Conservation (phyloP, 2,888 invertebrate genomes). For the Merodon equestris region DNA sequence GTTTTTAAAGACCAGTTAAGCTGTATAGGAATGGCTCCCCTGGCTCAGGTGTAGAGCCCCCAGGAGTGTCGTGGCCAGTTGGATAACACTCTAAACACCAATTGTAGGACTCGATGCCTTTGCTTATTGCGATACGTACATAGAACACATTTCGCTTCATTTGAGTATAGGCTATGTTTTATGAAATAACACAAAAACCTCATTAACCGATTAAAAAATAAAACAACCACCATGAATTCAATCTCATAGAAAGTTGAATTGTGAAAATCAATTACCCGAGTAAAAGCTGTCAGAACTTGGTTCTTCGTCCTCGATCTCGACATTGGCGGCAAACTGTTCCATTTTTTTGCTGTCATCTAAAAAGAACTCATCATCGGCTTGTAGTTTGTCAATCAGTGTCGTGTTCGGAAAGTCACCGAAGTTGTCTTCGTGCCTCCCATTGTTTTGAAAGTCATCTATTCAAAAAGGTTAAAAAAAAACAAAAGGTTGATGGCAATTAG, state of each 20-base stretch:
- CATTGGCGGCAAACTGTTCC: slow-evolving; percentile 64
- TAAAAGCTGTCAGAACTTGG: slow-evolving; percentile 78
- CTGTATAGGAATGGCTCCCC: slow-evolving; percentile 78
- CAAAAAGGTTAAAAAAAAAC: slow-evolving; percentile 36
- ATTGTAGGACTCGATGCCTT: slow-evolving; percentile 77
- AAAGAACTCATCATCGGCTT: slow-evolving; percentile 59
- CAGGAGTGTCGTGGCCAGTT: slow-evolving; percentile 79
- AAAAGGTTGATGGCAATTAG: slow-evolving; percentile 3
- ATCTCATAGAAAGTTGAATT: no score
- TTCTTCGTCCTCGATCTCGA: slow-evolving; percentile 73
- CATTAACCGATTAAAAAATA: slow-evolving; percentile 39
- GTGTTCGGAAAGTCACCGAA: slow-evolving; percentile 45
- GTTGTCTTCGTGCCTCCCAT: slow-evolving; percentile 47
- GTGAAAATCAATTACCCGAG: slow-evolving; percentile 74
- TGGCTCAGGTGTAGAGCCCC: slow-evolving; percentile 79
- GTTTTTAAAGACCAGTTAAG: slow-evolving; percentile 80
- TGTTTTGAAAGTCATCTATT: slow-evolving; percentile 58
- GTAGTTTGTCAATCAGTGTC: slow-evolving; percentile 64
- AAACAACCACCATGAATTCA: no score
- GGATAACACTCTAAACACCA: slow-evolving; percentile 79
- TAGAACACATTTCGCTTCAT: slow-evolving; percentile 38
- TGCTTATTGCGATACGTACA: slow-evolving; percentile 71
- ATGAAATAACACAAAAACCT: slow-evolving; percentile 27
- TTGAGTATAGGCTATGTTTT: slow-evolving; percentile 46
- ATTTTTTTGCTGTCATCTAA: slow-evolving; percentile 58